Evolutionary conservation across 2,113 vertebrate genomes (phyloP).

Genomic region (Pontoporia blainvillei): DNA sequence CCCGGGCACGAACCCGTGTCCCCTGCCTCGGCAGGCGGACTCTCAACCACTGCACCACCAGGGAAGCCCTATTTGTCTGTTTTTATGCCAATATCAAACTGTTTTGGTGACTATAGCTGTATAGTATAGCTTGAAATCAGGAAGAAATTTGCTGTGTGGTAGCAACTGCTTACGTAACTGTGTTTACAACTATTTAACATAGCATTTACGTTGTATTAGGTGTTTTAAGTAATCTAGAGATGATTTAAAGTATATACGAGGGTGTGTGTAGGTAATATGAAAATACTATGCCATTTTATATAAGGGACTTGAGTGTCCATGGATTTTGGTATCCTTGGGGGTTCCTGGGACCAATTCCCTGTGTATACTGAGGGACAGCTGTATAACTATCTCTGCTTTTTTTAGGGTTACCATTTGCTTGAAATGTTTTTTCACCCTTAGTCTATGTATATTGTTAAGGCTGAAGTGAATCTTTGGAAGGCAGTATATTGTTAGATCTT

Average conservation of each 20-base stretch:
- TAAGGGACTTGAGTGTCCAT: background rate
- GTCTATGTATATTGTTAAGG: background rate
- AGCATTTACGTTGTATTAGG: background rate
- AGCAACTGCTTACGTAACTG: background rate
- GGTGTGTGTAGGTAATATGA: background rate
- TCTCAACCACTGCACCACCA: too few relatives aligned
- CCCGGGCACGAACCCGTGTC: too few relatives aligned
- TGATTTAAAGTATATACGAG: background rate
- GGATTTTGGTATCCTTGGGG: background rate
- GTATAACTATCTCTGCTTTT: background rate
- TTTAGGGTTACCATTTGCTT: background rate
- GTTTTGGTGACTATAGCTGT: background rate
- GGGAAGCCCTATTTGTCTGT: background rate
- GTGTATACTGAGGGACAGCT: background rate
- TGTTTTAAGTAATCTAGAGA: background rate
- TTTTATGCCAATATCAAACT: background rate
- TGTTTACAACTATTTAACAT: background rate
- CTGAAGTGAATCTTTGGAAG: background rate
- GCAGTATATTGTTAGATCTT: background rate
- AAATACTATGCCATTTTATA: background rate
- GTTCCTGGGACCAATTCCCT: background rate
- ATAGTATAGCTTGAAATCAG: background rate
- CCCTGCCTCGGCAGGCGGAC: too few relatives aligned
- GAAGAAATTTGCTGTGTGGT: background rate
- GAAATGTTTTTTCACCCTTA: background rate